Base-by-base conservation (phyloP, 2,113 vertebrate genomes). In the Mungos mungo region DNA sequence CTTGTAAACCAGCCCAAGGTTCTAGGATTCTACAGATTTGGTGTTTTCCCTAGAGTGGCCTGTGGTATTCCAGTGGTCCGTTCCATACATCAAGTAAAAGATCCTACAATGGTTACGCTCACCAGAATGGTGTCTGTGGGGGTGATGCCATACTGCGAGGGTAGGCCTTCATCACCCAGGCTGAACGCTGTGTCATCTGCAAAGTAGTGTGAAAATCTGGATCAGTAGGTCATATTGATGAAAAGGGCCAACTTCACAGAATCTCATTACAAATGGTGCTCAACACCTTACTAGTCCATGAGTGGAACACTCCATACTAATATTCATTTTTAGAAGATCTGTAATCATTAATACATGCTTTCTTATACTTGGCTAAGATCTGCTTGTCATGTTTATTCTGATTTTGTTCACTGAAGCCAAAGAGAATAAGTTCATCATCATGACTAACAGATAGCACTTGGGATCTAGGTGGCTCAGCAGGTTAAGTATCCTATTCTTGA, bases 311-410 rank as follows among this genome's bases (percentile, higher is more conserved):
- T 94, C n/a, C 76, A 8, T 38, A 9, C 35, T 23, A 19, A 69
- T 52, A 41, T 8, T 91, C 41, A 60, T 41, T 85, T 81, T 86
- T 14, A 79, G 85, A 63, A 88, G 71, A 60, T 25, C 7, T 65
- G 0, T 33, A 9, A 85, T 82, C 35, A 31, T 66, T 68, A 72
- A n/a, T 18, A 52, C 60, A 27, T 90, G 27, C 23, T 90, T 92
- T 80, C 45, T 88, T 57, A 33, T 12, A 19, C 2, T 80, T 85
- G 25, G 52, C 21, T 85, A 72, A 68, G 21, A 16, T 71, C 27
- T 80, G 3, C 60, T 94, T 97, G 38, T 92, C n/a, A 90, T 63
- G 66, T 93, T 83, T 47, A 90, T 86, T 50, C 60, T 84, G 33
- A 8, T 68, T 95, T 96, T 68, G 18, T 18, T 63, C 31, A 57